phyloP scores from a whole-genome alignment of 2,113 vertebrate genomes.

The Neodontobutis hainanensis region DNA sequence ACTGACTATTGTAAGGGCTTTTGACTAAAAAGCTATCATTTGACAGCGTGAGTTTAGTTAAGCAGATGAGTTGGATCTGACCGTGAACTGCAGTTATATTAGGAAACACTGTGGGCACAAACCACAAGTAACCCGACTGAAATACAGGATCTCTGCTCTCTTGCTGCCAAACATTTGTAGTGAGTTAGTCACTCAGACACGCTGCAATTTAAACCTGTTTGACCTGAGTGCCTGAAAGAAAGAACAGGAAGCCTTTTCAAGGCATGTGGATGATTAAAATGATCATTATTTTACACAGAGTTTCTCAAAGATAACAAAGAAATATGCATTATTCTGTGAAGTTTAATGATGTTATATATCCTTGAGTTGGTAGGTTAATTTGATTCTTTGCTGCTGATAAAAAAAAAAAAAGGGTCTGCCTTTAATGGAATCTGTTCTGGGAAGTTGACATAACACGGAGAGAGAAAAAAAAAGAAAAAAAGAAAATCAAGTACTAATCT shows the following conservation, averaged over 20 bases:
- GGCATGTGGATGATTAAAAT: not conserved
- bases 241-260: constrained; percentile 27
- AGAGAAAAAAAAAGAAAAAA: not conserved
- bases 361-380: no score
- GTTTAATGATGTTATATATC: no score
- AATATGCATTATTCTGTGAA: no score
- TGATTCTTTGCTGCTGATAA: no score
- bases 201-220: constrained; percentile 66
- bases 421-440: constrained; percentile 43
- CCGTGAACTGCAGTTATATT: constrained; percentile 38
- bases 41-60: no score
- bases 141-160: constrained; percentile 10
- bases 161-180: constrained; percentile 19
- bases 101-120: constrained; percentile 29
- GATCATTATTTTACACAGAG: no score
- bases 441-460: constrained; percentile 40
- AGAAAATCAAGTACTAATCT: constrained; percentile 17
- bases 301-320: not conserved
- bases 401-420: constrained; percentile 10
- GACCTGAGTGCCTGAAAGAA: constrained; percentile 28
- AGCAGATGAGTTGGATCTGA: no score
- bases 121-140: constrained; percentile 12
- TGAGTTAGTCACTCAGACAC: constrained; percentile 45
- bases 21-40: no score
- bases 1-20: no score